A percentile compares a stretch with the other conserved stretches of the same genome.
Conservation (phyloP, 1,140 invertebrate genomes). For the Scaptomyza hsui region DNA sequence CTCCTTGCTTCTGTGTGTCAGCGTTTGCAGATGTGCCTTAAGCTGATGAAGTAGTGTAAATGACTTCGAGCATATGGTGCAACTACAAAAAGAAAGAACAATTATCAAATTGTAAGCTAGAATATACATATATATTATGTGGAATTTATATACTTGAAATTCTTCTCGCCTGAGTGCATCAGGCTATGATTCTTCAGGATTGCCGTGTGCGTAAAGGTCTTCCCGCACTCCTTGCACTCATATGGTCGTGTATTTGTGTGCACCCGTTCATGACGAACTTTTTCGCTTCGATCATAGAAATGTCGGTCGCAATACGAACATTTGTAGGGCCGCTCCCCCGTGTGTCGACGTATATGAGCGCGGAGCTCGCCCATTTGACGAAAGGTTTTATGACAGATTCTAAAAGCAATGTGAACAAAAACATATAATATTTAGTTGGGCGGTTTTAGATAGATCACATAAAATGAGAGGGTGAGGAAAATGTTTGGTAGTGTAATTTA, state of each 20-base stretch:
- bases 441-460: no score
- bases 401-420: slow-evolving; percentile 35
- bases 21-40: slow-evolving; percentile 74
- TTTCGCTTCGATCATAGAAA: slow-evolving; percentile 77
- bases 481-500: neutral
- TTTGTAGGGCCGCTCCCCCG: slow-evolving; percentile 74
- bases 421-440: no score
- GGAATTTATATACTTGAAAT: slow-evolving; percentile 48
- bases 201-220: slow-evolving; percentile 85
- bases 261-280: slow-evolving; percentile 81
- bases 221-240: slow-evolving; percentile 86
- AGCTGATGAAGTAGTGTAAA: slow-evolving; percentile 73
- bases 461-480: no score
- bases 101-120: neutral
- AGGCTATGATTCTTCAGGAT: slow-evolving; percentile 75
- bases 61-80: slow-evolving; percentile 66
- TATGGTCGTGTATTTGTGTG: slow-evolving; percentile 86
- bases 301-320: slow-evolving; percentile 72
- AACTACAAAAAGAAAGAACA: slow-evolving; percentile 43
- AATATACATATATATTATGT: no score
- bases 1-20: slow-evolving; percentile 64
- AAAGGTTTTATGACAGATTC: slow-evolving; percentile 72
- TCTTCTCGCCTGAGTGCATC: slow-evolving; percentile 71
- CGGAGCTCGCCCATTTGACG: slow-evolving; percentile 74
- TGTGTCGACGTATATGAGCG: slow-evolving; percentile 74